Evolutionary conservation across 1,140 invertebrate genomes (phyloP).

Genomic region (Zaprionus vittiger): DNA sequence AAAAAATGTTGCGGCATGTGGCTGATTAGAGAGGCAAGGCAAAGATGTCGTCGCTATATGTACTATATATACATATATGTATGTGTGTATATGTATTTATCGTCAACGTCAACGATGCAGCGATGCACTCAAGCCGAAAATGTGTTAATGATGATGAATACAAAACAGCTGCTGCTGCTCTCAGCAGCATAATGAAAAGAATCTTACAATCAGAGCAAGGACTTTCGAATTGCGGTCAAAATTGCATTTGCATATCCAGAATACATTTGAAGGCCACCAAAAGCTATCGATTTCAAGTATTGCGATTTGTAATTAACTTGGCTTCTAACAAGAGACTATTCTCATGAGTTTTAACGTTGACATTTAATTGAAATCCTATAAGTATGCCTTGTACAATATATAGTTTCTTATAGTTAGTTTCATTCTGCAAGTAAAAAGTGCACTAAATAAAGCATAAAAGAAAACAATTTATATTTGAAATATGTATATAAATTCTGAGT

Average conservation of each 20-base stretch:
- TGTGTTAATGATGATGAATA: slow-evolving; percentile 80
- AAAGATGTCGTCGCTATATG: slow-evolving; percentile 16
- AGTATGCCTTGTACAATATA: background rate
- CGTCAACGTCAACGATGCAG: slow-evolving; percentile 38
- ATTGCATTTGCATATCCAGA: slow-evolving; percentile 27
- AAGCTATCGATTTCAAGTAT: background rate
- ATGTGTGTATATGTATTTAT: slow-evolving; percentile 1
- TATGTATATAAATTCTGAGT: too few species aligned
- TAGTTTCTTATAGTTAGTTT: too few species aligned
- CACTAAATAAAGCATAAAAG: background rate
- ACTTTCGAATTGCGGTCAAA: slow-evolving; percentile 29
- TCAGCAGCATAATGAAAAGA: slow-evolving; percentile 45
- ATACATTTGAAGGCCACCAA: slow-evolving; percentile 4
- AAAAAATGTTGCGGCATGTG: slow-evolving; percentile 12
- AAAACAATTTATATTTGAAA: too few species aligned
- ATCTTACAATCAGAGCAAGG: slow-evolving; percentile 70
- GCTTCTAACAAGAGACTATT: background rate
- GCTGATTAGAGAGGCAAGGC: slow-evolving; percentile 45
- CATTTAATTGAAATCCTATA: background rate
- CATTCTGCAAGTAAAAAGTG: too few species aligned
- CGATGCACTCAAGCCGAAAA: slow-evolving; percentile 76
- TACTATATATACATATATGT: background rate
- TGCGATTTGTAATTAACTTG: background rate
- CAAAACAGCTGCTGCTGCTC: slow-evolving; percentile 60
- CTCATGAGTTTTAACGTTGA: background rate